Percentiles rank a stretch among this genome's conserved stretches.
These are phyloP conservation scores for Cyprinodon brontotheroides DNA, from an alignment of 2,113 vertebrate species.

Conservation along the genomic window DNA sequence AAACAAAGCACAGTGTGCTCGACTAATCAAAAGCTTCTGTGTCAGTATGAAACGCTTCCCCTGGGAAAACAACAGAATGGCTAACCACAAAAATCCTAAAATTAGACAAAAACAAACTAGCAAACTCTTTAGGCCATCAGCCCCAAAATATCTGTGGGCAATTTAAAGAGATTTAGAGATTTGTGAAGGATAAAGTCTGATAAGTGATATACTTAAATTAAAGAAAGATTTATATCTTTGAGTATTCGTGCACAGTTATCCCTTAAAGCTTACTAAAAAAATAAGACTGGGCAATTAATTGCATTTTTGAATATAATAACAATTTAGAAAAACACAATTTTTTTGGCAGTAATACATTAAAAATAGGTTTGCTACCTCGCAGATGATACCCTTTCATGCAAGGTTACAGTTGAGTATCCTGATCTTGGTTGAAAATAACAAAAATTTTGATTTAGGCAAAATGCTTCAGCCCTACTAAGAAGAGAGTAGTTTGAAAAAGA, in stretches of 20 bases:
- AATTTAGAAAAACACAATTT: too few relatives aligned
- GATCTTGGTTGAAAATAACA: too few relatives aligned
- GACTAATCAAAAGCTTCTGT: constrained; percentile 38
- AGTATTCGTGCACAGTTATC: background rate
- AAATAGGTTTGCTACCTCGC: too few relatives aligned
- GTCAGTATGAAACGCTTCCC: constrained; percentile 59
- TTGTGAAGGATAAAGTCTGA: constrained; percentile 33
- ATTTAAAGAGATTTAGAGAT: constrained; percentile 31
- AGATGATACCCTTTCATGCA: too few relatives aligned
- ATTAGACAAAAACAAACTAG: constrained; percentile 22
- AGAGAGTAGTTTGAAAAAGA: too few relatives aligned
- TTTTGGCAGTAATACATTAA: too few relatives aligned
- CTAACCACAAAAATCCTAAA: constrained; percentile 38
- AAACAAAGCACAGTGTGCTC: constrained; percentile 20
- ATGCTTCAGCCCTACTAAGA: too few relatives aligned
- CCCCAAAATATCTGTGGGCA: constrained; percentile 53
- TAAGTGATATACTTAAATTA: constrained; percentile 29
- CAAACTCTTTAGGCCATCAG: constrained; percentile 40
- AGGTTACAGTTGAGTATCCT: too few relatives aligned
- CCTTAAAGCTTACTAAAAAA: background rate
- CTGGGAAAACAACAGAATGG: constrained; percentile 50
- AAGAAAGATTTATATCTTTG: background rate
- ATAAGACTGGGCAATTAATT: too few relatives aligned
- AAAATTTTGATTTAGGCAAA: too few relatives aligned
- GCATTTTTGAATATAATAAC: too few relatives aligned